Percentiles rank a stretch among this genome's conserved stretches.
Conservation (phyloP, 2,888 invertebrate species). For the Anoplius nigerrimus region DNA sequence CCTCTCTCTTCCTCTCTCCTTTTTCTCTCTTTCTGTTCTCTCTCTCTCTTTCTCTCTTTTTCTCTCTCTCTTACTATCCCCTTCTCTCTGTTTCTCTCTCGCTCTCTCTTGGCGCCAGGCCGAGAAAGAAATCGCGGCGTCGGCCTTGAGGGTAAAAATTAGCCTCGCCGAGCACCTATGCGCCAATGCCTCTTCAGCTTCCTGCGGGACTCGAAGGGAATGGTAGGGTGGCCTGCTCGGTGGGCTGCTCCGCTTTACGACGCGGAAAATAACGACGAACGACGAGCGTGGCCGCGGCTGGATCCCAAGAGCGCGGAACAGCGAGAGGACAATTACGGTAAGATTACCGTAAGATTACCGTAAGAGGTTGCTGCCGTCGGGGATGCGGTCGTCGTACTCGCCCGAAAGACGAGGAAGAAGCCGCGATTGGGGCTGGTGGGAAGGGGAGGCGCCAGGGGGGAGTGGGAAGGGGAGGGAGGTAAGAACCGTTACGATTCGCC, state of each 20-base stretch:
- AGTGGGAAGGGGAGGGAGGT: not conserved
- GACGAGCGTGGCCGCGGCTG: not conserved
- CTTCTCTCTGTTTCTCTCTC: not conserved
- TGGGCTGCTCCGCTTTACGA: not conserved
- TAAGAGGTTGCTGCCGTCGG: conserved; percentile 3
- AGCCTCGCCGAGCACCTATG: no score
- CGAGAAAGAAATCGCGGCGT: no score
- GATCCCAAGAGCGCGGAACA: conserved; percentile 30
- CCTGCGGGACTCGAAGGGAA: no score
- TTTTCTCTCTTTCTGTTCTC: not conserved
- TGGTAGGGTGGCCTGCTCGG: not conserved
- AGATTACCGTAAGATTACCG: conserved; percentile 32
- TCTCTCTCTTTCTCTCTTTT: not conserved
- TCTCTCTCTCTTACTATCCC: not conserved
- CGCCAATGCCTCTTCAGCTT: no score
- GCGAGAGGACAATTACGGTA: conserved; percentile 45
- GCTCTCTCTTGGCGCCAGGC: not conserved
- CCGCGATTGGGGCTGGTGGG: no score
- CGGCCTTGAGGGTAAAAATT: no score
- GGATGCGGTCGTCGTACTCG: conserved; percentile 36
- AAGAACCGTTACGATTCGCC: conserved; percentile 40
- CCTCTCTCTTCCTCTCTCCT: not conserved
- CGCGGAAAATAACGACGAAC: no score
- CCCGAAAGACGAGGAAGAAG: conserved; percentile 1
- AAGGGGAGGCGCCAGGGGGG: not conserved